Evolutionary conservation across 2,113 vertebrate genomes (phyloP).

Genomic region (Oncorhynchus mykiss): DNA sequence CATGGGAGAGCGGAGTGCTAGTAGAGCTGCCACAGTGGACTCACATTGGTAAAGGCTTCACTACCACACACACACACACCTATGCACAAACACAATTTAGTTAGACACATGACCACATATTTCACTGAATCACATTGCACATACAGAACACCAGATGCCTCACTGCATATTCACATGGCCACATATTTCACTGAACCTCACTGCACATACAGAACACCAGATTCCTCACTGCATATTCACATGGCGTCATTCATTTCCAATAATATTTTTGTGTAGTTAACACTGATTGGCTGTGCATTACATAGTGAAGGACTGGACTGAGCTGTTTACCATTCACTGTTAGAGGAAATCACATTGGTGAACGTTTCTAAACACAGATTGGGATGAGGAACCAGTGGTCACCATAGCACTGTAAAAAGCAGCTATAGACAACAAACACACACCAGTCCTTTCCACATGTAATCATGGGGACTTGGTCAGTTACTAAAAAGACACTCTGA

Average conservation of each 20-base stretch:
- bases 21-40: too few species aligned
- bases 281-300: neutral
- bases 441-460: slow-evolving; percentile 1
- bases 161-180: neutral
- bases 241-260: neutral
- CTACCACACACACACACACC: neutral
- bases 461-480: slow-evolving; percentile 39
- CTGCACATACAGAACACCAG: too few species aligned
- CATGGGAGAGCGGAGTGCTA: too few species aligned
- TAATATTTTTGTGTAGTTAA: neutral
- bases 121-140: too few species aligned
- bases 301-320: neutral
- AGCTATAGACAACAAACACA: neutral
- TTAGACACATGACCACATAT: neutral
- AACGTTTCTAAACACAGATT: slow-evolving; percentile 19
- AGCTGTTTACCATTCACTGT: slow-evolving; percentile 1
- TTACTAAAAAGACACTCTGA: slow-evolving; percentile 40
- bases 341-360: neutral
- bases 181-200: too few species aligned
- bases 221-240: neutral
- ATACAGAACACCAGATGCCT: too few species aligned
- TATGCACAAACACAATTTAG: neutral
- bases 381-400: neutral
- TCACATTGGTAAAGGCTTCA: neutral
- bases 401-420: neutral